Evolutionary conservation across 1,140 invertebrate genomes (phyloP).

Genomic region (Penaeus chinensis): DNA sequence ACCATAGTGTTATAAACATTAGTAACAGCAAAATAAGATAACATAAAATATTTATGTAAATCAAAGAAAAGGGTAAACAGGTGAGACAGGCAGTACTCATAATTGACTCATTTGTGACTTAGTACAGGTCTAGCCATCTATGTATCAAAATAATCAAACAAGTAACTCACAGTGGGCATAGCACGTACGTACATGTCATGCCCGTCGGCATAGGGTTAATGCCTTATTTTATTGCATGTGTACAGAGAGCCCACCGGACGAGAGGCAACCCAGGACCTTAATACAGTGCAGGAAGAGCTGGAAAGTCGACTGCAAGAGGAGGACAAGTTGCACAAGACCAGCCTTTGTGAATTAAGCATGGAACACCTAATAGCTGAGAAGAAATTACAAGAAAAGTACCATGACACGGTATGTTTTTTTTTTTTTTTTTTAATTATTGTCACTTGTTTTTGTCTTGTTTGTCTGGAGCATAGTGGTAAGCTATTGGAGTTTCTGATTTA

Average conservation of each 20-base stretch:
- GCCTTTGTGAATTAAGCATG: slow-evolving; percentile 76
- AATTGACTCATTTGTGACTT: no score
- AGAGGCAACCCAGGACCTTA: slow-evolving; percentile 32
- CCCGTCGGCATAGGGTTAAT: no score
- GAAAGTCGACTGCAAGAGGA: slow-evolving; percentile 68
- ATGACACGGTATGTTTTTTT: slow-evolving; percentile 74
- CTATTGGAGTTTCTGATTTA: no score
- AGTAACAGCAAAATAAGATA: no score
- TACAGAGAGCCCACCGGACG: slow-evolving; percentile 33
- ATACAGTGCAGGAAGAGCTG: slow-evolving; percentile 44
- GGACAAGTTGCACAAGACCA: slow-evolving; percentile 71
- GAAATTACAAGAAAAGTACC: slow-evolving; percentile 85
- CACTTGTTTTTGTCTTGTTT: neutral
- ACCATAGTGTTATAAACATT: no score
- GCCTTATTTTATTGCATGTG: neutral
- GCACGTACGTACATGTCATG: no score
- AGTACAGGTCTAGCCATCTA: no score
- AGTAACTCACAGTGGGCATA: no score
- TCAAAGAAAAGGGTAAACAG: no score
- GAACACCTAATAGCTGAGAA: slow-evolving; percentile 82
- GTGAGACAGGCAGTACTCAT: no score
- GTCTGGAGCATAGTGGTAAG: neutral
- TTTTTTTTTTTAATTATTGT: slow-evolving; percentile 23
- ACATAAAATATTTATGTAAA: no score
- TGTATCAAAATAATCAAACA: no score